Percentiles rank a stretch among this genome's conserved stretches.
Conservation (phyloP, 1,140 invertebrate genomes). For the Drosophila nasuta region DNA sequence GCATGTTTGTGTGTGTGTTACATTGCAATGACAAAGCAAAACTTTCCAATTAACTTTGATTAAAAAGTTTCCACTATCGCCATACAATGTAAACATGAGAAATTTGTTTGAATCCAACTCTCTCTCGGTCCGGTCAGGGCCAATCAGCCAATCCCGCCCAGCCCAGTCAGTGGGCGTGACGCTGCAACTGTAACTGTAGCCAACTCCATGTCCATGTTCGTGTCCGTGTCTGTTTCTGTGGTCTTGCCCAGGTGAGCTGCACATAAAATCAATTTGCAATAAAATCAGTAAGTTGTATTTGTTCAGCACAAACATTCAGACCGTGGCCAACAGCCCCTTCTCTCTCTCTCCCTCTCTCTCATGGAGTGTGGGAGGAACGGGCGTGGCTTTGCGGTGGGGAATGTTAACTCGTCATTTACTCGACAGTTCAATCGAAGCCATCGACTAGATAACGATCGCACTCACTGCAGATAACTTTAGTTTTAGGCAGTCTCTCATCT, state of each 20-base stretch:
- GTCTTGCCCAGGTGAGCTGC: slow-evolving; percentile 53
- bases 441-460: slow-evolving; percentile 8
- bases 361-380: neutral
- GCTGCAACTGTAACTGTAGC: neutral
- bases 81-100: slow-evolving; percentile 82
- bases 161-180: slow-evolving; percentile 13
- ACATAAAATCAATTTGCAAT: slow-evolving; percentile 83
- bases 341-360: neutral
- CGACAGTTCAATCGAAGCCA: slow-evolving; percentile 23
- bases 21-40: slow-evolving; percentile 80
- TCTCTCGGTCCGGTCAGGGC: slow-evolving; percentile 21
- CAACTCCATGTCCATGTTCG: slow-evolving; percentile 15
- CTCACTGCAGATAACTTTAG: neutral
- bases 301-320: slow-evolving; percentile 59
- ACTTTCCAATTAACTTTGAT: slow-evolving; percentile 83
- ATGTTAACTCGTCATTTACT: slow-evolving; percentile 29
- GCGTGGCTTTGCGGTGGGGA: neutral
- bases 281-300: slow-evolving; percentile 82
- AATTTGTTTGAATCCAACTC: slow-evolving; percentile 79
- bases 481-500: slow-evolving; percentile 23
- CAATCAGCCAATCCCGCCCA: slow-evolving; percentile 20
- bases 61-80: slow-evolving; percentile 82
- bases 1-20: slow-evolving; percentile 48
- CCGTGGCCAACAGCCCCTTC: neutral
- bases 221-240: slow-evolving; percentile 44